Conservation (phyloP, 2,888 invertebrate genomes). For the Melinaea menophilus region DNA sequence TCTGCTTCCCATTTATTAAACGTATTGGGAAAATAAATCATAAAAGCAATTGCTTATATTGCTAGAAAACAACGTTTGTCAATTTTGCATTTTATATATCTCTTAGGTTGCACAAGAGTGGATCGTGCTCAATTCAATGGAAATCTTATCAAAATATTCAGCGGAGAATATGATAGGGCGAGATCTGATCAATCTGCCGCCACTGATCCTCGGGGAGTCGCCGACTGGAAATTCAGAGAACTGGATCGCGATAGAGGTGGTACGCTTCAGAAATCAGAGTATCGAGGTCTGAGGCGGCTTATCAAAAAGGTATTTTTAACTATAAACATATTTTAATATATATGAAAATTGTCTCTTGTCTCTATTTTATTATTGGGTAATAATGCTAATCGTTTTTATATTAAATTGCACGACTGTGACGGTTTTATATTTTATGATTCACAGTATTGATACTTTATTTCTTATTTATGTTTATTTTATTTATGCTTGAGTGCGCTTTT, state of each 20-base stretch:
- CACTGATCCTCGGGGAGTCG: constrained; percentile 75
- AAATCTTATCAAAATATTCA: constrained; percentile 91
- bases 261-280: constrained; percentile 87
- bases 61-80: neutral
- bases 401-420: too few relatives aligned
- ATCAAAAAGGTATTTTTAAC: constrained; percentile 82
- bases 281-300: constrained; percentile 86
- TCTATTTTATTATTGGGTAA: too few relatives aligned
- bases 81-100: constrained; percentile 5
- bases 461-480: too few relatives aligned
- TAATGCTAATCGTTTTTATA: too few relatives aligned
- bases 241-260: constrained; percentile 90
- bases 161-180: constrained; percentile 83
- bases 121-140: constrained; percentile 90
- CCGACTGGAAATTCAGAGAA: constrained; percentile 93
- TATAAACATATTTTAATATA: too few relatives aligned
- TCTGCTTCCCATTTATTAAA: constrained; percentile 6
- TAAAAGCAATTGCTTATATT: neutral
- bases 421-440: too few relatives aligned
- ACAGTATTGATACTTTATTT: too few relatives aligned
- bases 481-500: too few relatives aligned
- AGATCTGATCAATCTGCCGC: constrained; percentile 46
- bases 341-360: too few relatives aligned
- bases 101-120: constrained; percentile 81
- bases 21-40: too few relatives aligned